These are phyloP conservation scores for Choloepus didactylus DNA, from an alignment of 2,797 vertebrate genomes.

Conservation along the genomic window DNA sequence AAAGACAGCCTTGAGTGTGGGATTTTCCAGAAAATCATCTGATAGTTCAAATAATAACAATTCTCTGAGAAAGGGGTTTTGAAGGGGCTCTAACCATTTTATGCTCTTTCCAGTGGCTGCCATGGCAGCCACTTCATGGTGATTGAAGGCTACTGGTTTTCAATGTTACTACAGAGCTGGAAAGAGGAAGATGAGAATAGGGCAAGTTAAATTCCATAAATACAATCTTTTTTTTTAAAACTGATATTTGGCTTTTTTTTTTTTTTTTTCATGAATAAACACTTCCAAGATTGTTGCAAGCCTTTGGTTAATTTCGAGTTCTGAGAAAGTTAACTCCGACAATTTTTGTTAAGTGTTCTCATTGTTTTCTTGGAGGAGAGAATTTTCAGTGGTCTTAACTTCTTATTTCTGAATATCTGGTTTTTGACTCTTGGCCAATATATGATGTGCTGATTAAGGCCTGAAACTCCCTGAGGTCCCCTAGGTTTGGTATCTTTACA, in stretches of 20 bases:
- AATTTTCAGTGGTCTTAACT: neutral
- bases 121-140: neutral
- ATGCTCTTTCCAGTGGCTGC: neutral
- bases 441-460: neutral
- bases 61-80: no score
- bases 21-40: neutral
- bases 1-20: neutral
- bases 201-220: neutral
- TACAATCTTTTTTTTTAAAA: neutral
- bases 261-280: neutral
- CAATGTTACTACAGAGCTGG: no score
- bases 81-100: neutral
- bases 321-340: no score
- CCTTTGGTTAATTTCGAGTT: no score
- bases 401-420: constrained; percentile 13
- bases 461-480: neutral
- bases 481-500: neutral
- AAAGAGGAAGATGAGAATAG: no score
- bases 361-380: neutral
- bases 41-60: no score
- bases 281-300: neutral
- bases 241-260: neutral
- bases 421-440: constrained; percentile 22
- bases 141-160: no score
- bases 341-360: neutral